Conservation (phyloP, 2,797 vertebrate genomes). For the Stomatorhinus walkeri region DNA sequence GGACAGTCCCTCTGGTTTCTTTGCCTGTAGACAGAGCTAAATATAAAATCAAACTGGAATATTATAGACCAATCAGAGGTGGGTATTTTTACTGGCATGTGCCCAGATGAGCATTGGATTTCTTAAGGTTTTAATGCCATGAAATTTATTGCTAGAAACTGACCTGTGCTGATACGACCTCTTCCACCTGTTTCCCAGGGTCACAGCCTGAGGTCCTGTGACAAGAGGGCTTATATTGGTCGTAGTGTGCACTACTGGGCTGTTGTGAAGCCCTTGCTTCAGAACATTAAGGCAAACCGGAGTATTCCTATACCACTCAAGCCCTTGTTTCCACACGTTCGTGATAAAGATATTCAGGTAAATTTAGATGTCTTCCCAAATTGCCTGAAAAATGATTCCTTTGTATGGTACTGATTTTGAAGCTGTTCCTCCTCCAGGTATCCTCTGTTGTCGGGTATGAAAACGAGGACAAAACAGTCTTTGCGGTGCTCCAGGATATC, state of each 20-base stretch:
- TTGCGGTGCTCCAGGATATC: conserved; percentile 76
- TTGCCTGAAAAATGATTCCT: not conserved
- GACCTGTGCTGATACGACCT: not conserved
- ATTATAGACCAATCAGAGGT: not conserved
- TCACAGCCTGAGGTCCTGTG: conserved; percentile 77
- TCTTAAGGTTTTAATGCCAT: not conserved
- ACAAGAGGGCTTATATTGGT: conserved; percentile 85
- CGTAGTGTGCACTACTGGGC: conserved; percentile 94
- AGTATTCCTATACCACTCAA: conserved; percentile 85
- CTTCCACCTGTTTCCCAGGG: conserved; percentile 55
- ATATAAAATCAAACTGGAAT: not conserved
- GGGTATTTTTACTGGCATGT: not conserved
- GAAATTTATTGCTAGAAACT: not conserved
- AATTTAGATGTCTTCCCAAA: not conserved
- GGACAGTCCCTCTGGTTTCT: not conserved
- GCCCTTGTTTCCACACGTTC: conserved; percentile 87
- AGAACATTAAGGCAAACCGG: conserved; percentile 72
- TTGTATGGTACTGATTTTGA: not conserved
- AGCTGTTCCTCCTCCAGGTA: conserved; percentile 51
- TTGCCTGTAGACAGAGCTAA: conserved; percentile 13
- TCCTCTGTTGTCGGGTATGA: conserved; percentile 69
- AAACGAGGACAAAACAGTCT: conserved; percentile 74
- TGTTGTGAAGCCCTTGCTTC: conserved; percentile 74
- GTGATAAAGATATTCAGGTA: conserved; percentile 84
- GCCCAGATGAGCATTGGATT: not conserved